Evolutionary conservation across 2,888 invertebrate species (phyloP).

Genomic region (Oithona nana): DNA sequence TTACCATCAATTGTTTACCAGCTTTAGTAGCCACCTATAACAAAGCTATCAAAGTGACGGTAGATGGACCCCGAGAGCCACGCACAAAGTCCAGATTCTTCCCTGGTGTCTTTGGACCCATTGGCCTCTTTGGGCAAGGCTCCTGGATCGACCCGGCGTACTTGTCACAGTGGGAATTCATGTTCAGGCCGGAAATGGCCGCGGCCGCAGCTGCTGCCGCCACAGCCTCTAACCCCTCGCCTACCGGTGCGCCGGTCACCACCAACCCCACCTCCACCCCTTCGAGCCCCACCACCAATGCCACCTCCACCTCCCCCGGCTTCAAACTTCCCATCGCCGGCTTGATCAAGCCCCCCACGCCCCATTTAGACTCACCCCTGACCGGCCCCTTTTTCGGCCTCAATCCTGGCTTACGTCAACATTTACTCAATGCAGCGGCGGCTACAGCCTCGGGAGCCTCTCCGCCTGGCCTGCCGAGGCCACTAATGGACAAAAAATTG

Average conservation of each 20-base stretch:
- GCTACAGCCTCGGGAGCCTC: background rate
- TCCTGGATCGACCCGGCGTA: slow-evolving; percentile 6
- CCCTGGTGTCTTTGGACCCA: slow-evolving; percentile 16
- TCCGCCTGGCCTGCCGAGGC: background rate
- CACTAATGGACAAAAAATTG: too few species aligned
- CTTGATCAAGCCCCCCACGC: slow-evolving; percentile 9
- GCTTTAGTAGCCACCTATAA: slow-evolving; percentile 83
- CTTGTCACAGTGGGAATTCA: slow-evolving; percentile 5
- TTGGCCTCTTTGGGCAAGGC: background rate
- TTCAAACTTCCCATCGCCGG: background rate
- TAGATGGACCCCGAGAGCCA: slow-evolving; percentile 93
- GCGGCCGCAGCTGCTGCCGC: background rate
- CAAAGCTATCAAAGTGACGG: slow-evolving; percentile 96
- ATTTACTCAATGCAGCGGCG: background rate
- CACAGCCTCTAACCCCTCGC: background rate
- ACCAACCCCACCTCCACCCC: background rate
- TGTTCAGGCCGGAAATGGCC: background rate
- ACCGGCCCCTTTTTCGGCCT: background rate
- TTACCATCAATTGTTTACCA: slow-evolving; percentile 75
- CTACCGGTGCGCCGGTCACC: too few species aligned
- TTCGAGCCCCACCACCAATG: background rate
- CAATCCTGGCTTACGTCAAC: background rate
- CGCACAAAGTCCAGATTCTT: slow-evolving; percentile 62
- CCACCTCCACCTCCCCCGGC: background rate
- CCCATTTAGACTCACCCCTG: background rate